Evolutionary conservation across 2,888 invertebrate species (phyloP), one percentile per base, ranked within the genome.

Genomic region (Microchrysa polita): DNA sequence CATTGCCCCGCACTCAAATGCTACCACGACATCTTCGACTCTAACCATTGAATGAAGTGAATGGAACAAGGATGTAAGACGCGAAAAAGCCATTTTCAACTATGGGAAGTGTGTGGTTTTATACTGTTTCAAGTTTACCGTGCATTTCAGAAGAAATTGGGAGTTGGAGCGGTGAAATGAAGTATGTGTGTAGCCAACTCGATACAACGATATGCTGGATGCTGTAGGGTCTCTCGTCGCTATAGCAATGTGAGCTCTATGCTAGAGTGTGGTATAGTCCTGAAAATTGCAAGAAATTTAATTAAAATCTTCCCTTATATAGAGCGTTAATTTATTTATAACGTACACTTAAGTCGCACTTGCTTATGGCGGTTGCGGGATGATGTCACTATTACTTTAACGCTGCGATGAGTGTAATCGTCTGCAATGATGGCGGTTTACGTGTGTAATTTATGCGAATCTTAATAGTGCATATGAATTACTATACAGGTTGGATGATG

Each of bases 221-320:
- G 10, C 52, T 2, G 14, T 52, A 52, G 2, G 10, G 14, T 16
- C 10, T 16, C 10, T 16, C 16, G 5, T 52, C 52, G 52, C 18
- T 16, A n/a, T 18, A 18, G 16, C 18, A 16, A 52, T 16, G 16
- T 52, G n/a, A 10, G 52, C 52, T 34, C 2, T n/a, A n/a, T n/a
- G n/a, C n/a, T n/a, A n/a, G 48, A 67, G 27, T 57, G 55, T 18
- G 14, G 44, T 65, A 34, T 48, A 65, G 34, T 65, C 69, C 7
- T 18, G 40, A 55, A 69, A 69, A 69, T 69, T 55, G 69, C 69
- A 69, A 69, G 69, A 69, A 69, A 69, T 69, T 69, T 69, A 69
- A 69, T 69, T 69, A 69, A 69, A 69, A 69, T 55, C 69, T 69
- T 55, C 55, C 53, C 69, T 57, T 20, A 23, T 57, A 20, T 34